Evolutionary conservation across 2,888 invertebrate species (phyloP).

Genomic region (Agonopterix alstromeriana): DNA sequence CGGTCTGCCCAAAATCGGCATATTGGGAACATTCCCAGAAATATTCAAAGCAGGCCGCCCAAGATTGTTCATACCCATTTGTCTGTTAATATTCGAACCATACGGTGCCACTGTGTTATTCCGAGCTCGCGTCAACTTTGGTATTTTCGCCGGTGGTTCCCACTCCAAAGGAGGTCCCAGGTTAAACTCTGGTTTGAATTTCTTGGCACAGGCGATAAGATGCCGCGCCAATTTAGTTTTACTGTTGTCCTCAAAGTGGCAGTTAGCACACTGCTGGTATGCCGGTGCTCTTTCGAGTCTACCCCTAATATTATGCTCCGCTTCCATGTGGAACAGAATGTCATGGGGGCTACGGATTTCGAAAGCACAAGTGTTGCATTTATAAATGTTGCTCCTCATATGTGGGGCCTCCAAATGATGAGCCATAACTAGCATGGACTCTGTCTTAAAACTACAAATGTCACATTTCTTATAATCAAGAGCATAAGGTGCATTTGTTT

Average conservation of each 20-base stretch:
- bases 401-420: conserved; percentile 95
- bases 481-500: conserved; percentile 89
- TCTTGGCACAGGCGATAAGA: conserved; percentile 91
- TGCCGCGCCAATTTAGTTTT: conserved; percentile 94
- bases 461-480: conserved; percentile 90
- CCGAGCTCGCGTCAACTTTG: conserved; percentile 75
- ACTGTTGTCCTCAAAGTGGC: conserved; percentile 96
- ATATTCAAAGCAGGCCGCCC: conserved; percentile 53
- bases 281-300: conserved; percentile 91
- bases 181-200: conserved; percentile 93
- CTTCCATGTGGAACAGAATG: conserved; percentile 95
- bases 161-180: conserved; percentile 92
- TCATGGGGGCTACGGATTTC: conserved; percentile 93
- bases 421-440: conserved; percentile 90
- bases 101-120: conserved; percentile 62
- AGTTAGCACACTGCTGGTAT: conserved; percentile 95
- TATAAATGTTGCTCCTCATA: conserved; percentile 91
- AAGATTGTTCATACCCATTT: conserved; percentile 60
- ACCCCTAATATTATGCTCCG: conserved; percentile 93
- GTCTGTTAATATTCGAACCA: conserved; percentile 66
- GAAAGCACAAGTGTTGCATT: conserved; percentile 91
- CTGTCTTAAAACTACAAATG: conserved; percentile 94
- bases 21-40: conserved; percentile 37
- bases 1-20: conserved; percentile 56
- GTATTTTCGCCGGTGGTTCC: conserved; percentile 96